Conservation (phyloP, 2,797 vertebrate genomes). For the Onychomys torridus region DNA sequence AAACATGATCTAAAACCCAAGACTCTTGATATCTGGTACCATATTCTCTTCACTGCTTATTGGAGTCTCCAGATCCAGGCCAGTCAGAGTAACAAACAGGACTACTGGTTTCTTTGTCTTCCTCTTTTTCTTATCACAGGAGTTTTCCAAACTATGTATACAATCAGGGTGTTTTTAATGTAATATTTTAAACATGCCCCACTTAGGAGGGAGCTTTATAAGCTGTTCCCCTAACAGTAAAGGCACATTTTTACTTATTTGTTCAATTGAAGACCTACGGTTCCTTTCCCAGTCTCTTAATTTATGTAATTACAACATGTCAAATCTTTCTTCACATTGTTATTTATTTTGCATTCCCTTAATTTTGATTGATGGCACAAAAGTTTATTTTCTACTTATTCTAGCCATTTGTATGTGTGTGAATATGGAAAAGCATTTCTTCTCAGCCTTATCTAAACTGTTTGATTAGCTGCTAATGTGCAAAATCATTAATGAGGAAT, state of each 20-base stretch:
- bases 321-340: conserved; percentile 29
- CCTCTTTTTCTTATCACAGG: background rate
- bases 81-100: background rate
- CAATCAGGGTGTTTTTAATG: background rate
- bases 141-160: conserved; percentile 18
- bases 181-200: conserved; percentile 24
- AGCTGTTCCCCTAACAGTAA: background rate
- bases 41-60: background rate
- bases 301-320: conserved; percentile 62
- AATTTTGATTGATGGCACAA: conserved; percentile 76
- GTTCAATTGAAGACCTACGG: conserved; percentile 30
- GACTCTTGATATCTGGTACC: background rate
- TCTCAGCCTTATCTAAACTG: conserved; percentile 76
- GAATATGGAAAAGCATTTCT: conserved; percentile 57
- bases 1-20: background rate
- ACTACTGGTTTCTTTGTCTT: background rate
- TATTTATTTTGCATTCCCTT: conserved; percentile 73
- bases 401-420: conserved; percentile 15
- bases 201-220: background rate
- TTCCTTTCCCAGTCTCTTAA: conserved; percentile 54
- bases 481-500: conserved; percentile 78
- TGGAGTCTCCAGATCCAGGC: background rate
- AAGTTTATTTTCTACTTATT: conserved; percentile 67
- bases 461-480: conserved; percentile 83
- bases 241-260: conserved; percentile 18